A percentile compares a stretch with the other conserved stretches of the same genome.
Evolutionary conservation across 2,888 invertebrate species (phyloP).

Genomic region (Dusona sp.): DNA sequence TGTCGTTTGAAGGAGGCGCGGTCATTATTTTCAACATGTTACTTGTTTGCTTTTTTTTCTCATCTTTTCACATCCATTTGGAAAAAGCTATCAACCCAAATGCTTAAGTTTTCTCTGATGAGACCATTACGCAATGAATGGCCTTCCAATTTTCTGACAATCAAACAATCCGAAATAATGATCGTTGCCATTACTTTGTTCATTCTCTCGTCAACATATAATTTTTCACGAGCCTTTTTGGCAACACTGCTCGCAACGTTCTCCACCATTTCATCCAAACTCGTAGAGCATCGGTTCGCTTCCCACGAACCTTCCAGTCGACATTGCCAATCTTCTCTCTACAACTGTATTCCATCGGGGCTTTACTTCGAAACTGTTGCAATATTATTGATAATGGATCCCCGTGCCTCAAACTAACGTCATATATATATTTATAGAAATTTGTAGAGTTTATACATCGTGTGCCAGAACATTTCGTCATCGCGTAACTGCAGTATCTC

Average conservation of each 20-base stretch:
- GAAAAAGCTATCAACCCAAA: neutral
- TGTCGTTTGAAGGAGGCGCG: neutral
- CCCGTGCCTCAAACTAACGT: neutral
- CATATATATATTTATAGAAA: neutral
- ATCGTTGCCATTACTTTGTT: neutral
- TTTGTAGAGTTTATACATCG: neutral
- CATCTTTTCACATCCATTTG: neutral
- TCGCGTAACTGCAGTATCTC: neutral
- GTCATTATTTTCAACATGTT: neutral
- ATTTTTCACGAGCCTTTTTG: neutral
- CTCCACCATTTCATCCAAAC: neutral
- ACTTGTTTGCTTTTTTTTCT: neutral
- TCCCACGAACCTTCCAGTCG: neutral
- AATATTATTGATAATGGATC: neutral
- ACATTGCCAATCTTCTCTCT: neutral
- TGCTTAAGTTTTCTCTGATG: neutral
- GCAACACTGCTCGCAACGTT: neutral
- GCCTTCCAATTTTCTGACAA: neutral
- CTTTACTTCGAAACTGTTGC: neutral
- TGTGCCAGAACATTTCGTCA: neutral
- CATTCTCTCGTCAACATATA: neutral
- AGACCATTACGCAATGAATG: neutral
- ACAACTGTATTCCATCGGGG: neutral
- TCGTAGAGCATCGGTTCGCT: neutral
- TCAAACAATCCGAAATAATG: neutral